A percentile compares a stretch with the other conserved stretches of the same genome.
These are phyloP conservation scores for Euplexia lucipara DNA, from an alignment of 2,888 invertebrate genomes.

Conservation along the genomic window DNA sequence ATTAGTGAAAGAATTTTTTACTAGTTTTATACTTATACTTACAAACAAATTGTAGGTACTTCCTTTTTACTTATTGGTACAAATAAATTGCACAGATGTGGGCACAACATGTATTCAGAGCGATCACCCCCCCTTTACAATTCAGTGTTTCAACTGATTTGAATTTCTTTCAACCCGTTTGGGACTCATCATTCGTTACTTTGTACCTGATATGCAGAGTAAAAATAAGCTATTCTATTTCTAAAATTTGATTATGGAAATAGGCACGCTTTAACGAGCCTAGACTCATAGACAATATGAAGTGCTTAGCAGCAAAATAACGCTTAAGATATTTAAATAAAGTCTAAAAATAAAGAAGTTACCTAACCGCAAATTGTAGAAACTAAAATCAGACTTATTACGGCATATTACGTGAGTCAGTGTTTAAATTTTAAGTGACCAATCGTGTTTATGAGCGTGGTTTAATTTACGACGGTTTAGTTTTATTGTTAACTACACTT, in stretches of 20 bases:
- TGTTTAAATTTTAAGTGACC: slow-evolving; percentile 32
- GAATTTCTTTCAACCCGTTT: too few relatives aligned
- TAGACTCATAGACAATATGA: not conserved
- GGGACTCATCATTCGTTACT: too few relatives aligned
- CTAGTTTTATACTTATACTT: too few relatives aligned
- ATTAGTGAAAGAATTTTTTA: too few relatives aligned
- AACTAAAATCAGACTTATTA: slow-evolving; percentile 14
- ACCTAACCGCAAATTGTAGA: slow-evolving; percentile 1
- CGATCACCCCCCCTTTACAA: too few relatives aligned
- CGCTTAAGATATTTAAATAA: slow-evolving; percentile 12
- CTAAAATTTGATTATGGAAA: not conserved
- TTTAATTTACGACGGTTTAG: slow-evolving; percentile 43
- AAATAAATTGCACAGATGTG: too few relatives aligned
- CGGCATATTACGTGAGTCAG: slow-evolving; percentile 31
- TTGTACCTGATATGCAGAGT: too few relatives aligned
- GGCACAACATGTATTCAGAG: too few relatives aligned
- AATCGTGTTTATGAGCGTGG: slow-evolving; percentile 56
- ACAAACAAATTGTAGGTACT: too few relatives aligned
- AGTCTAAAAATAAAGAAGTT: slow-evolving; percentile 12
- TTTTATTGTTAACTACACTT: slow-evolving; percentile 32
- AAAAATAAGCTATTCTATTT: too few relatives aligned
- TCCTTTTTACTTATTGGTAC: too few relatives aligned
- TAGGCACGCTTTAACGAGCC: not conserved
- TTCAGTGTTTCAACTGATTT: too few relatives aligned
- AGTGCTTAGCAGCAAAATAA: not conserved